Evolutionary conservation across 2,113 vertebrate genomes (phyloP).

Genomic region (Pholis gunnellus): DNA sequence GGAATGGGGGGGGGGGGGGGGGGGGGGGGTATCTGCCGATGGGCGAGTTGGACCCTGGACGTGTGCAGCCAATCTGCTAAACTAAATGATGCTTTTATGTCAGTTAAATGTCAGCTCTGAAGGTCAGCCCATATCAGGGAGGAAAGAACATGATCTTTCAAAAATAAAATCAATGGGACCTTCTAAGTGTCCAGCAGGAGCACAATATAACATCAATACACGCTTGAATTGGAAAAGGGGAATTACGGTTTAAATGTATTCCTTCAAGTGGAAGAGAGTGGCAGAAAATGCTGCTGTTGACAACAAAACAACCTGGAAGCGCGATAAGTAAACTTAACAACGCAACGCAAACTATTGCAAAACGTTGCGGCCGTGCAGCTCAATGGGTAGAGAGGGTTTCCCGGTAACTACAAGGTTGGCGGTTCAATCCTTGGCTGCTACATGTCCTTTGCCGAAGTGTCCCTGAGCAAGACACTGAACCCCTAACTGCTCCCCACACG

Average conservation of each 20-base stretch:
- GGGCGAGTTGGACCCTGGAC: neutral
- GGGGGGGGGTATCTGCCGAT: constrained; percentile 27
- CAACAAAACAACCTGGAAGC: neutral
- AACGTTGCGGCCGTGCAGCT: no score
- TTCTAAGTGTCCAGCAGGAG: constrained; percentile 5
- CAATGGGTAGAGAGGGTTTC: no score
- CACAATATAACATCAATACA: neutral
- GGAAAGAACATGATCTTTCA: constrained; percentile 13
- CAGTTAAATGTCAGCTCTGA: constrained; percentile 54
- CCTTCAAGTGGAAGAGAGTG: neutral
- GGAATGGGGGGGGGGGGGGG: neutral
- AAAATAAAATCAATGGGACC: constrained; percentile 14
- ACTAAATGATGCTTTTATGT: constrained; percentile 42
- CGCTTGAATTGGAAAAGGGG: neutral
- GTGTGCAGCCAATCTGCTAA: constrained; percentile 27
- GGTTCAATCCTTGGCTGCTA: no score
- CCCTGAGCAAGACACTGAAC: no score
- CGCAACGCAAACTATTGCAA: no score
- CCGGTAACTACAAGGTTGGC: no score
- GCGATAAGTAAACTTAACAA: no score
- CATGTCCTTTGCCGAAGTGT: no score
- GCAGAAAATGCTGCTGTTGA: neutral
- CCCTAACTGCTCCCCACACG: no score
- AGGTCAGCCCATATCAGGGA: constrained; percentile 34
- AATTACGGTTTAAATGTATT: neutral